These are phyloP conservation scores for Siphamia tubifer DNA, from an alignment of 2,113 vertebrate genomes.

Conservation along the genomic window DNA sequence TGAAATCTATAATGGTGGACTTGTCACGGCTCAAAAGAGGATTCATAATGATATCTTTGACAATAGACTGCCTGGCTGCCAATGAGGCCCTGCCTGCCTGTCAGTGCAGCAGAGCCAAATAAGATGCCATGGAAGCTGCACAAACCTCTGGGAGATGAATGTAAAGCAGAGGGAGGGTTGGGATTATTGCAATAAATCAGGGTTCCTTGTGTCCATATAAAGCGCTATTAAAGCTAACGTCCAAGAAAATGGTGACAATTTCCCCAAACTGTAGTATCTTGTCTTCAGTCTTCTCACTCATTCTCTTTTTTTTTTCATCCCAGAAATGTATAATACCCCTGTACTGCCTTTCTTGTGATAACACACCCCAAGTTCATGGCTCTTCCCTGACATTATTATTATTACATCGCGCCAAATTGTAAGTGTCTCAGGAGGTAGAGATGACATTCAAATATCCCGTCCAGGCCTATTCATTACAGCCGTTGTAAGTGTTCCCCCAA, in stretches of 20 bases:
- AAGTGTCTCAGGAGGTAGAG: conserved; percentile 58
- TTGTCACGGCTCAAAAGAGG: conserved; percentile 58
- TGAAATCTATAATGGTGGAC: conserved; percentile 55
- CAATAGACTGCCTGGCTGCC: conserved; percentile 65
- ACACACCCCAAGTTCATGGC: conserved; percentile 39
- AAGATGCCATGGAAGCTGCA: neutral
- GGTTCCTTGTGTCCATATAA: neutral
- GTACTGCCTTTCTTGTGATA: conserved; percentile 36
- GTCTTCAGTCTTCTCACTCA: neutral
- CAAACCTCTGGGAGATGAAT: conserved; percentile 4
- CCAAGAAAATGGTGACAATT: neutral
- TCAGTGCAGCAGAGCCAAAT: conserved; percentile 46
- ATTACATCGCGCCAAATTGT: conserved; percentile 59
- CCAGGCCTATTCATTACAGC: conserved; percentile 57
- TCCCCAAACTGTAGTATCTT: neutral
- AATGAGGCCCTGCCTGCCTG: conserved; percentile 51
- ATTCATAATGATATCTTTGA: conserved; percentile 69
- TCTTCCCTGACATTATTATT: conserved; percentile 64
- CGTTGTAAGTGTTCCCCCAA: conserved; percentile 38
- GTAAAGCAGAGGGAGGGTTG: neutral
- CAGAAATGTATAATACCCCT: conserved; percentile 31
- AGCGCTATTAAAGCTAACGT: neutral
- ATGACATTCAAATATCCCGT: conserved; percentile 70
- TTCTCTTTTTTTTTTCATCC: conserved; percentile 13
- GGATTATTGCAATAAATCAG: neutral